Evolutionary conservation across 1,140 invertebrate species (phyloP).

Genomic region (Drosophila lacteicornis): DNA sequence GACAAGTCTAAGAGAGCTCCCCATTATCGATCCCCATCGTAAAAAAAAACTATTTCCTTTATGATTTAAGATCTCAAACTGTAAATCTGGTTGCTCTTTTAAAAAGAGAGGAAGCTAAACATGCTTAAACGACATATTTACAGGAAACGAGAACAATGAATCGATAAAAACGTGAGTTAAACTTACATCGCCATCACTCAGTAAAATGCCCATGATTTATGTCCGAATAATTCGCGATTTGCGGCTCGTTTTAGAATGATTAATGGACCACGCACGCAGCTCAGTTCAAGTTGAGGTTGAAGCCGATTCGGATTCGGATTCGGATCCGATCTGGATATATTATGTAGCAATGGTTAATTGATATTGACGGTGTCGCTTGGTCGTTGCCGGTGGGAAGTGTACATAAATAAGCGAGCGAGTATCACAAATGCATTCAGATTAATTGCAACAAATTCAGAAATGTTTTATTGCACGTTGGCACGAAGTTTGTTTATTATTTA

Average conservation of each 20-base stretch:
- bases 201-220: constrained; percentile 80
- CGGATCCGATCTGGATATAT: constrained; percentile 19
- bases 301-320: not conserved
- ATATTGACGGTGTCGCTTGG: constrained; percentile 32
- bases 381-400: constrained; percentile 40
- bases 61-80: not conserved
- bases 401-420: constrained; percentile 43
- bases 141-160: constrained; percentile 22
- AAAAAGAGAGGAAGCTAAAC: constrained; percentile 10
- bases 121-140: constrained; percentile 20
- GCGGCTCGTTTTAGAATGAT: constrained; percentile 56
- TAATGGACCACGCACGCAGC: constrained; percentile 41
- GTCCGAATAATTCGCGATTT: constrained; percentile 34
- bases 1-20: not conserved
- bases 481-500: constrained; percentile 62
- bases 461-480: constrained; percentile 55
- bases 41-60: not conserved
- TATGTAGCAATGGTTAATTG: constrained; percentile 27
- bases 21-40: not conserved
- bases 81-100: no score
- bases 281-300: constrained; percentile 36
- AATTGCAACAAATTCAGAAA: constrained; percentile 58
- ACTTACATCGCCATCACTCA: constrained; percentile 84
- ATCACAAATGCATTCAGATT: constrained; percentile 49
- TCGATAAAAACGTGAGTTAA: constrained; percentile 29